These are phyloP conservation scores for Sitta carolinensis DNA, from an alignment of 2,797 vertebrate genomes.

Conservation along the genomic window DNA sequence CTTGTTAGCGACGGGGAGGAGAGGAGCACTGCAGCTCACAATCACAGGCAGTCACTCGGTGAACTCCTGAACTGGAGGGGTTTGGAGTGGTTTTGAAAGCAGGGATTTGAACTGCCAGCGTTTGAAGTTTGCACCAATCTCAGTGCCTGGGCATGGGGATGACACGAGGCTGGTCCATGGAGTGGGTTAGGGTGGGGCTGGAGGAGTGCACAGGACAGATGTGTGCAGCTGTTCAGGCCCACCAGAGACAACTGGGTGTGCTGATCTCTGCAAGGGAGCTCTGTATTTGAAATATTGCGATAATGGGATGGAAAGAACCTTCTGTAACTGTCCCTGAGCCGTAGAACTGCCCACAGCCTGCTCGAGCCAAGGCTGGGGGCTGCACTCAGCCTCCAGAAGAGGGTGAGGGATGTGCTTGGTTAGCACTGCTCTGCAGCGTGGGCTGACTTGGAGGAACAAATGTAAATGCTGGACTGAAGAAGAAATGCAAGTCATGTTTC, in stretches of 20 bases:
- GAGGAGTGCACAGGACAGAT: accelerated
- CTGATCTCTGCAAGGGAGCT: background rate
- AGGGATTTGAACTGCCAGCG: background rate
- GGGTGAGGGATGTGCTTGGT: background rate
- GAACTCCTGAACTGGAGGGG: conserved; percentile 24
- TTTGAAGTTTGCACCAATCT: background rate
- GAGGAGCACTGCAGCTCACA: conserved; percentile 9
- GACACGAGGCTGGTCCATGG: background rate
- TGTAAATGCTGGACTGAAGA: background rate
- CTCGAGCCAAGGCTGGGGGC: background rate
- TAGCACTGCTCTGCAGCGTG: background rate
- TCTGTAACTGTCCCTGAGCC: background rate
- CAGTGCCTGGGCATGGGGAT: background rate
- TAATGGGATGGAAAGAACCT: background rate
- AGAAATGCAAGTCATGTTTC: background rate
- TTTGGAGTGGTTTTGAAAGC: conserved; percentile 24
- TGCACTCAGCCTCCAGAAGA: background rate
- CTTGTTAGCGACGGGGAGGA: conserved; percentile 50
- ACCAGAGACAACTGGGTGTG: background rate
- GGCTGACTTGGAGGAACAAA: background rate
- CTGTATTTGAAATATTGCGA: background rate
- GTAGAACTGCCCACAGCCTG: accelerated
- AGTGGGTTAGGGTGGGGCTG: background rate
- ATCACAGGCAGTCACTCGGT: background rate
- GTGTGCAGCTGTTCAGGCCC: background rate